phyloP scores from a whole-genome alignment of 2,797 vertebrate genomes.

The Picus viridis region DNA sequence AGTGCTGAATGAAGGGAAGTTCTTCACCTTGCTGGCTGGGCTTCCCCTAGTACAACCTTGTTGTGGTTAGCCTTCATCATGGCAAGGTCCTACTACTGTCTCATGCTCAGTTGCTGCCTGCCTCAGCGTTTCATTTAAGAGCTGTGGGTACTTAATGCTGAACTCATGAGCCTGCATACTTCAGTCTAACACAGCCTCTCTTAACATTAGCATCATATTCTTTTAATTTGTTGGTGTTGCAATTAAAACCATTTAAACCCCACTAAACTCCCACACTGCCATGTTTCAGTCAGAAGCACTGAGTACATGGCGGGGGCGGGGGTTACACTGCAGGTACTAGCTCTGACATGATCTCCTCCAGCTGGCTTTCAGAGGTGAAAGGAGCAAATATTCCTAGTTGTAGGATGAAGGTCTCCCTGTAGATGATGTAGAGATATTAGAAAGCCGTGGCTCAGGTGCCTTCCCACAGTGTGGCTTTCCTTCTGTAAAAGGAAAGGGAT shows the following conservation, averaged over 20 bases:
- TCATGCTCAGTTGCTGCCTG: not conserved
- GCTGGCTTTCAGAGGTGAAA: not conserved
- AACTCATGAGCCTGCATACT: not conserved
- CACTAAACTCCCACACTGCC: not conserved
- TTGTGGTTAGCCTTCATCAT: not conserved
- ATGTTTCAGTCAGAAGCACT: not conserved
- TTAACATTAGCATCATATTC: not conserved
- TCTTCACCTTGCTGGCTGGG: not conserved
- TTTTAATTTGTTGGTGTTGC: not conserved
- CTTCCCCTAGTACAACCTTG: not conserved
- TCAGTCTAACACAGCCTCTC: not conserved
- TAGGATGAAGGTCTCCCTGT: not conserved
- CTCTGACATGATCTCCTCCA: not conserved
- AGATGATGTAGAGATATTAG: not conserved
- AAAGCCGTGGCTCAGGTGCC: not conserved
- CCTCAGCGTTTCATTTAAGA: not conserved
- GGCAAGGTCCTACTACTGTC: not conserved
- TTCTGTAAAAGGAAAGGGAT: not conserved
- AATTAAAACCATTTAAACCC: not conserved
- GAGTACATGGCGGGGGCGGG: not conserved
- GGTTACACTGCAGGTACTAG: not conserved
- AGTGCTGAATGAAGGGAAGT: not conserved
- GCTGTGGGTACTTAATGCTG: not conserved
- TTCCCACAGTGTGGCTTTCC: not conserved
- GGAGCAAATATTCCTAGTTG: not conserved